A percentile compares a stretch with the other conserved stretches of the same genome.
Evolutionary conservation across 2,797 vertebrate species (phyloP).

Genomic region (Stomatorhinus walkeri): DNA sequence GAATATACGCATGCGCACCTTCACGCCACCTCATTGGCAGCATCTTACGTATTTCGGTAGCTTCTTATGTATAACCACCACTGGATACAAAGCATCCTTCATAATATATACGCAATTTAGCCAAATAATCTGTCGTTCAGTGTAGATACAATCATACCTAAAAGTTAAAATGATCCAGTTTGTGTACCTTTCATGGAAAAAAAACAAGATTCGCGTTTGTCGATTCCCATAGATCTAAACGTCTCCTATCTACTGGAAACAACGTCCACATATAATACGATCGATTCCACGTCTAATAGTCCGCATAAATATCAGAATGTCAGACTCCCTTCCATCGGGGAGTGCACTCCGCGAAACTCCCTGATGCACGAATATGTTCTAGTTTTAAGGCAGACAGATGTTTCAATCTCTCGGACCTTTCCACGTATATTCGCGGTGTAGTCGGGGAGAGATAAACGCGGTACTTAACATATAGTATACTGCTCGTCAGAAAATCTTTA

Average conservation of each 20-base stretch:
- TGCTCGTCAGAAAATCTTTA: not conserved
- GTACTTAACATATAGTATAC: not conserved
- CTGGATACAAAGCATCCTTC: not conserved
- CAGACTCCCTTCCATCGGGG: not conserved
- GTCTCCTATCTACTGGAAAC: not conserved
- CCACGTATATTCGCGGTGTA: not conserved
- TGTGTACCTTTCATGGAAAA: not conserved
- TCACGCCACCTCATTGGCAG: not conserved
- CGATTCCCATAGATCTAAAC: not conserved
- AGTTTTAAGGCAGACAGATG: not conserved
- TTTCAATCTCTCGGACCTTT: not conserved
- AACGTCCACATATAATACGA: not conserved
- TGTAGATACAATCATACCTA: not conserved
- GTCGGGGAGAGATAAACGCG: not conserved
- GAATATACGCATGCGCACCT: conserved; percentile 5
- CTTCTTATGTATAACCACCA: not conserved
- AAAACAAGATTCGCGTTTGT: not conserved
- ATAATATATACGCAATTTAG: not conserved
- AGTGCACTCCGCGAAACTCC: not conserved
- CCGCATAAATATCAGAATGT: not conserved
- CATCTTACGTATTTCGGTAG: not conserved
- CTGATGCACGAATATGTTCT: not conserved
- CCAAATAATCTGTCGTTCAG: not conserved
- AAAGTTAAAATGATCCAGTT: not conserved
- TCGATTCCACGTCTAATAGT: not conserved